Evolutionary conservation across 2,797 vertebrate species (phyloP).

Genomic region (Chiloscyllium punctatum): DNA sequence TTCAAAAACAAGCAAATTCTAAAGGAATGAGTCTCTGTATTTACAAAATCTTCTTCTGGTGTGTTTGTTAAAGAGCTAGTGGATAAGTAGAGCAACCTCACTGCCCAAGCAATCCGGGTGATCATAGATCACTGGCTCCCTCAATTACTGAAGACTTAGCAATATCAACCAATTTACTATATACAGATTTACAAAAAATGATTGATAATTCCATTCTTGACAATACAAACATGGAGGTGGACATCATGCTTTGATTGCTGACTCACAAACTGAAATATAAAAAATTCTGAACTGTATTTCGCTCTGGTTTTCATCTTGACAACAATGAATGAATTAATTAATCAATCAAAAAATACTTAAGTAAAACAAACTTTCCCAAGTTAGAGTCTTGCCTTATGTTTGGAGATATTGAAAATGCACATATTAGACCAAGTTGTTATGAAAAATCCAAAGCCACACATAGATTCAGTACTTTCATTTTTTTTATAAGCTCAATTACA

Average conservation of each 20-base stretch:
- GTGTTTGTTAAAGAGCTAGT: neutral
- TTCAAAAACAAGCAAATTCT: neutral
- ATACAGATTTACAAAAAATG: neutral
- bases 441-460: neutral
- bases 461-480: neutral
- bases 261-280: neutral
- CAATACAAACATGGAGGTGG: neutral
- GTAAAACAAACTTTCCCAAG: neutral
- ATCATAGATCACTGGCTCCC: neutral
- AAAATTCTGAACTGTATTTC: neutral
- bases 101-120: neutral
- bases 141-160: neutral
- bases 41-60: neutral
- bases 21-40: neutral
- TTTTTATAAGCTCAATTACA: neutral
- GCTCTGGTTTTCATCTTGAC: neutral
- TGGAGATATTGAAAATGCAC: neutral
- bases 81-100: neutral
- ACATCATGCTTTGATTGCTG: neutral
- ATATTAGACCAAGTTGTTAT: neutral
- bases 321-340: neutral
- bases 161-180: neutral
- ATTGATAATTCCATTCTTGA: neutral
- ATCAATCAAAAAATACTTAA: neutral
- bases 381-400: neutral